Percentiles rank a stretch among this genome's conserved stretches.
Conservation (phyloP, 2,797 vertebrate genomes). For the Myotis myotis region DNA sequence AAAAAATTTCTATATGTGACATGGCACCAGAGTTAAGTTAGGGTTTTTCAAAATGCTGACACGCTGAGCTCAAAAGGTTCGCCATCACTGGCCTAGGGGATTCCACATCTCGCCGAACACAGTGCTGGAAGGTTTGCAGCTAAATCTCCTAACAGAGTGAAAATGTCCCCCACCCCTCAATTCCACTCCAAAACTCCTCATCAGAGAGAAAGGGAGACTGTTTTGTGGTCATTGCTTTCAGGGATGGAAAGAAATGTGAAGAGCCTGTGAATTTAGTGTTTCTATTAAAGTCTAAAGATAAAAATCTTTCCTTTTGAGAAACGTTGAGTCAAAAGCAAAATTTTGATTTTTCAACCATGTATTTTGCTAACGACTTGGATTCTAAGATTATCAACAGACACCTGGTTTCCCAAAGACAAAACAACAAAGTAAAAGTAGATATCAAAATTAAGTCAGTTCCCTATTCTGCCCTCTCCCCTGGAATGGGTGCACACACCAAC, state of each 20-base stretch:
- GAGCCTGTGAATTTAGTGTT: background rate
- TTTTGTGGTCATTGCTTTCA: background rate
- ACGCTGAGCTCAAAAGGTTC: no score
- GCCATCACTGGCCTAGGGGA: no score
- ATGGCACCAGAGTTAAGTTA: no score
- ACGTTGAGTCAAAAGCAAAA: background rate
- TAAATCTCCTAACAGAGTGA: background rate
- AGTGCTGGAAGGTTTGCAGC: rapidly evolving
- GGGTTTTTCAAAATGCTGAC: no score
- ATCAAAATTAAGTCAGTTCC: background rate
- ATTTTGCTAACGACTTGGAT: background rate
- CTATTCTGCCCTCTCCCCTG: background rate
- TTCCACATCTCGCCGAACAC: rapidly evolving
- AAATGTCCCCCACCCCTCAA: background rate
- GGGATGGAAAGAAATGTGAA: rapidly evolving
- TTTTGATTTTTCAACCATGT: rapidly evolving
- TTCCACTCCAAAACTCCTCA: background rate
- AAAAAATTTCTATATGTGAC: no score
- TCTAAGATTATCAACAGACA: background rate
- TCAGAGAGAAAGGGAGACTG: background rate
- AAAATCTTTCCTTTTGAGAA: background rate
- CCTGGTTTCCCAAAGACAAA: background rate
- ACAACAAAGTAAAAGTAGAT: background rate
- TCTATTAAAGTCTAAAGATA: background rate
- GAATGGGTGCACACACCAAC: background rate